Base-by-base conservation (phyloP, 1,140 invertebrate species). In the honey bee (Apis mellifera) region DNA sequence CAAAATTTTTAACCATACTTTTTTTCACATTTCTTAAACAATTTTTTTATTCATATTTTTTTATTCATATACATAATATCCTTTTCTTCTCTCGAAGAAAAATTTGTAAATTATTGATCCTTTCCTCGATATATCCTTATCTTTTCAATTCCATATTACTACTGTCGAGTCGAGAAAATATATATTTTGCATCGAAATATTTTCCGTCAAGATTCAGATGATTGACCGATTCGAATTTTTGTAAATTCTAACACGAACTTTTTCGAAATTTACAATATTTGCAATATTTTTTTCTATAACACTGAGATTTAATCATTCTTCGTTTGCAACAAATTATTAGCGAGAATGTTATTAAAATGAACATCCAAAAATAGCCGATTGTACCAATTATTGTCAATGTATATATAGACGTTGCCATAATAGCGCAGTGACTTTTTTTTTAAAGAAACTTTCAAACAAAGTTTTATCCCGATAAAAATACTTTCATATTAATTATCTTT, bases 311-410 rank as follows among this genome's bases (percentile, higher is more conserved):
- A 4, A 7, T 7, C 12, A 78, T 42, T 55, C 57, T 78, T 42
- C 17, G 74, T 19, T 69, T 78, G 15, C 74, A 82, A 15, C 55
- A 42, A 23, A 82, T 5, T 19, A 68, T 15, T 17, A 82, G 42
- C 2, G 57, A 21, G 12, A 77, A 60, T 0, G 66, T 76, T 19
- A 88, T 82, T 13, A 71, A 69, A n/a, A 69, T 32, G n/a, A 86
- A 32, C 19, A 86, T 88, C 82, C 77, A 86, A 4, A 86, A 71
- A 21, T 88, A 88, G 12, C 84, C 76, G 48, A 84, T n/a, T 1
- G n/a, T 79, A 17, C 85, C 85, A 9, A 50, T 19, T 52, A 82
- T 12, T 21, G 42, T 15, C 9, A 82, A 3, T 11, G 62, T 52
- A 9, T n/a, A 75, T 2, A 75, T 17, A 68, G 64, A 75, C 23